Percentiles rank a stretch among this genome's conserved stretches.
phyloP scores from a whole-genome alignment of 2,113 vertebrate species.

The Carettochelys insculpta region DNA sequence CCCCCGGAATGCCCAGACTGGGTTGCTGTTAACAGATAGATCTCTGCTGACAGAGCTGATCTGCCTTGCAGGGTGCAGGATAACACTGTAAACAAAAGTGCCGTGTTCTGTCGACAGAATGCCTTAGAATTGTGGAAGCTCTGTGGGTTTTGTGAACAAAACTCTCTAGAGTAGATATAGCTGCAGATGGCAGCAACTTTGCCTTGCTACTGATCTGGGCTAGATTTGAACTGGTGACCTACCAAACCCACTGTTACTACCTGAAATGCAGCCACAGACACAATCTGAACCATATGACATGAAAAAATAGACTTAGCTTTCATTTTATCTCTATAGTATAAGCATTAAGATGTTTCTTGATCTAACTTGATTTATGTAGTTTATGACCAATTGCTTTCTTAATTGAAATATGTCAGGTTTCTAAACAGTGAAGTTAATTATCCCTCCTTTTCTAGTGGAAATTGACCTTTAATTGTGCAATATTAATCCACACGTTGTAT shows the following conservation, averaged over 20 bases:
- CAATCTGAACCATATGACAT: neutral
- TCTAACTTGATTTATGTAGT: conserved; percentile 51
- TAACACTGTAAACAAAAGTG: too few species aligned
- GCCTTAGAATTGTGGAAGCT: too few species aligned
- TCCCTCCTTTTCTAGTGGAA: conserved; percentile 57
- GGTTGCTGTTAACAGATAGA: too few species aligned
- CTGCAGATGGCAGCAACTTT: neutral
- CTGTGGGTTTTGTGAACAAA: too few species aligned
- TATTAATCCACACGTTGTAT: conserved; percentile 72
- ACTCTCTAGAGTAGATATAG: too few species aligned
- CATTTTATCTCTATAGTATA: conserved; percentile 38
- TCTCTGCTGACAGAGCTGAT: too few species aligned
- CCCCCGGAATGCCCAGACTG: too few species aligned
- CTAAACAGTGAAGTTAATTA: conserved; percentile 64
- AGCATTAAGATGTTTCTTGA: conserved; percentile 35
- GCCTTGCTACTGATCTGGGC: neutral
- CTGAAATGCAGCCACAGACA: neutral
- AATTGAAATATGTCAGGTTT: conserved; percentile 66
- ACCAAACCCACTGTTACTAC: too few species aligned
- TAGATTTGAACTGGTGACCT: neutral
- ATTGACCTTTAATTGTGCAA: conserved; percentile 67
- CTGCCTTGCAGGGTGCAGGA: too few species aligned
- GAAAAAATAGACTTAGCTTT: conserved; percentile 23
- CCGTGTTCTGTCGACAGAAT: too few species aligned
- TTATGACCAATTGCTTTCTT: conserved; percentile 61